These are phyloP conservation scores for Aporrectodea caliginosa DNA, from an alignment of 1,140 invertebrate genomes.

Conservation along the genomic window DNA sequence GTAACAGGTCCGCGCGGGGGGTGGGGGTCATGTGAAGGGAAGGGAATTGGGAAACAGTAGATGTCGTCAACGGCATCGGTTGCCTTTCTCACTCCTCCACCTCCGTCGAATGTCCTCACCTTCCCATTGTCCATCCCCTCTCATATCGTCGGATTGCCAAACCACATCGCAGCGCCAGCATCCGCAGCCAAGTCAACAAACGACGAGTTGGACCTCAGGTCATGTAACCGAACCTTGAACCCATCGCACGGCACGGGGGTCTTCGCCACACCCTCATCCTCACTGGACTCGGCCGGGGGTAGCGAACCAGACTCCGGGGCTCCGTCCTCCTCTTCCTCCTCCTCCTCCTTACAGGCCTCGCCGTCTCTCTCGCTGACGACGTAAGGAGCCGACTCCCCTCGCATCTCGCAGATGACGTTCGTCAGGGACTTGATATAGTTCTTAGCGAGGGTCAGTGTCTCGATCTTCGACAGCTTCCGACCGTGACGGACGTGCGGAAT, in stretches of 20 bases:
- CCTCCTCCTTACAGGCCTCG: not conserved
- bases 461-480: slow-evolving; percentile 27
- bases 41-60: too few species aligned
- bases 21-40: too few species aligned
- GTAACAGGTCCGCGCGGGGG: too few species aligned
- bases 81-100: too few species aligned
- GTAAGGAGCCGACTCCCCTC: slow-evolving; percentile 67
- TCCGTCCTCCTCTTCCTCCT: not conserved
- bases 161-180: not conserved
- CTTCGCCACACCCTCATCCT: not conserved
- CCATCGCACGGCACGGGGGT: not conserved
- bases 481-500: slow-evolving; percentile 82
- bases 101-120: too few species aligned
- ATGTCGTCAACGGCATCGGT: too few species aligned
- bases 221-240: not conserved
- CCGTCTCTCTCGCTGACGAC: slow-evolving; percentile 36
- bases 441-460: slow-evolving; percentile 19
- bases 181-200: not conserved
- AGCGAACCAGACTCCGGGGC: not conserved
- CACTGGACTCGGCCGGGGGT: not conserved
- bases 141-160: not conserved
- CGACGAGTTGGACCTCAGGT: not conserved
- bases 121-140: too few species aligned
- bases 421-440: slow-evolving; percentile 74
- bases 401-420: slow-evolving; percentile 77